Evolutionary conservation across 2,888 invertebrate species (phyloP).

Genomic region (Deroplatys truncata): DNA sequence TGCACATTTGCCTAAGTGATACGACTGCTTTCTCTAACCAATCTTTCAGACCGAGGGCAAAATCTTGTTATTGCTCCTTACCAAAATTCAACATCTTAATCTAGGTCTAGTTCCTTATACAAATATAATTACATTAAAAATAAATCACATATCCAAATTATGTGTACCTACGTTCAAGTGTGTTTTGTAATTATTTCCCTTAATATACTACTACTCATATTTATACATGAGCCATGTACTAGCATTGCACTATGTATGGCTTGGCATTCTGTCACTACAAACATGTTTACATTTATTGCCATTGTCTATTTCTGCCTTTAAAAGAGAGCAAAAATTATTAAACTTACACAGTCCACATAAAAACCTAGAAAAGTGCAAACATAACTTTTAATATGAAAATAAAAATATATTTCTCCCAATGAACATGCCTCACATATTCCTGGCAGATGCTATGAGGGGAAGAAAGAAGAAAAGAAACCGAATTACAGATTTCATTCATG

Average conservation of each 20-base stretch:
- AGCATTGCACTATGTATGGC: neutral
- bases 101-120: neutral
- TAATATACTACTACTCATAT: neutral
- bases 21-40: neutral
- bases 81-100: neutral
- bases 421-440: neutral
- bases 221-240: neutral
- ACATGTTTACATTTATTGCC: neutral
- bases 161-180: neutral
- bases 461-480: neutral
- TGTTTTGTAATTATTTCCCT: neutral
- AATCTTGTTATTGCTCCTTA: neutral
- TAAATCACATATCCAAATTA: neutral
- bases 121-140: neutral
- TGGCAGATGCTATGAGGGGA: neutral
- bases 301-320: constrained; percentile 13
- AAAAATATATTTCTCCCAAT: neutral
- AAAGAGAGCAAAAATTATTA: neutral
- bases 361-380: neutral
- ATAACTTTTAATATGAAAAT: neutral
- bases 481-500: neutral
- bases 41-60: neutral
- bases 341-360: neutral
- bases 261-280: neutral
- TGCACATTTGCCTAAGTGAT: neutral